Evolutionary conservation across 23 tunicate genomes (phyloP).

Genomic region (Ascidia mentula): DNA sequence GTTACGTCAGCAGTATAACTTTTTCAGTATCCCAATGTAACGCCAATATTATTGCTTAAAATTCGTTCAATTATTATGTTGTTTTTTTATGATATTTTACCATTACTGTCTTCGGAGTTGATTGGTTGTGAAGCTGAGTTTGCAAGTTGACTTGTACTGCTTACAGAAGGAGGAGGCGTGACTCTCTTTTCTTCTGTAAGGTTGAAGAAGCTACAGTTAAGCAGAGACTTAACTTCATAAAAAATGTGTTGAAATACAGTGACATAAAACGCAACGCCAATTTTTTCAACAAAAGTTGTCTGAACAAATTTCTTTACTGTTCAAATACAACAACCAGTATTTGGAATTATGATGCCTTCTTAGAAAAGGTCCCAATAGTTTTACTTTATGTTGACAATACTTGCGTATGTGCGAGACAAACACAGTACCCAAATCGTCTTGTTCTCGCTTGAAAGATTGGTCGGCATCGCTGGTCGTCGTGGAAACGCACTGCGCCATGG

Average conservation of each 20-base stretch:
- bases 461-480: slow-evolving; percentile 44
- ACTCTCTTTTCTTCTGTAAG: neutral
- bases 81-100: too few relatives aligned
- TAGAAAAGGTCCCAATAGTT: too few relatives aligned
- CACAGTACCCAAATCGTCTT: neutral
- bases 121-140: neutral
- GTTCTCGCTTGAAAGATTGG: neutral
- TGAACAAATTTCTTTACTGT: too few relatives aligned
- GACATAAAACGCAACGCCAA: neutral
- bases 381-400: too few relatives aligned
- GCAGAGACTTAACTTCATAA: neutral
- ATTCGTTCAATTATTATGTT: too few relatives aligned
- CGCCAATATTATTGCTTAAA: neutral
- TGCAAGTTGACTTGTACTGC: slow-evolving; percentile 29
- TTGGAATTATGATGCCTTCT: too few relatives aligned
- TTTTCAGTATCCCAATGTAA: neutral
- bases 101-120: slow-evolving; percentile 2
- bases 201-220: neutral
- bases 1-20: too few relatives aligned
- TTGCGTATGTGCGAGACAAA: too few relatives aligned
- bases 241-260: neutral
- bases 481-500: slow-evolving; percentile 48
- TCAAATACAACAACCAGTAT: too few relatives aligned
- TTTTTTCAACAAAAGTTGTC: too few relatives aligned
- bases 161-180: slow-evolving; percentile 44